Evolutionary conservation across 2,113 vertebrate genomes (phyloP), one percentile per base, ranked within the genome.

Genomic region (Baryphthengus martii): DNA sequence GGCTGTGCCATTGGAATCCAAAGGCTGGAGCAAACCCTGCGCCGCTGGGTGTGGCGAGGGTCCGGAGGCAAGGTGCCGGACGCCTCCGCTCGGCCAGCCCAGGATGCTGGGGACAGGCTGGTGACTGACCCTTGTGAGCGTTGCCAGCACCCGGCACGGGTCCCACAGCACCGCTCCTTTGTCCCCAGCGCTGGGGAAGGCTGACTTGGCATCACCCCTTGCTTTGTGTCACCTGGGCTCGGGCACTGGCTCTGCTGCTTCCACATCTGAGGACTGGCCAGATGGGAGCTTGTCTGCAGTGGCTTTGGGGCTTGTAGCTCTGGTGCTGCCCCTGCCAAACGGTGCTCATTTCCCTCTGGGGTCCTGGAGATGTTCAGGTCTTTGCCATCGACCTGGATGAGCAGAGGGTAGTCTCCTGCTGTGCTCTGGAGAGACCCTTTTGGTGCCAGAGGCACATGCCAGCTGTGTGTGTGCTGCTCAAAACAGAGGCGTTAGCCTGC

Each of bases 231-330:
- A 25, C 81, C 44, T 1, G 2, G 47, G 28, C 40, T 19, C 5
- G 58, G 29, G 28, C 7, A 3, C 33, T 24, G 91, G 21, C 66
- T 37, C 66, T 31, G 75, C 52, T 45, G 49, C 58, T 47, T 9
- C 0, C n/a, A n/a, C n/a, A n/a, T n/a, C 0, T 3, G 28, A 44
- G 33, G 12, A 6, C 33, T 88, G 4, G 73, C 26, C 1, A 4
- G 17, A 7, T 7, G 9, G 2, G 62, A 28, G 31, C 78, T 33
- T 37, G 31, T 18, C 56, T 26, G 2, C 1, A n/a, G 13, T 37
- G 71, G 21, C n/a, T 35, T 89, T 3, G 31, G 14, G 44, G 19
- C 19, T 25, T 2, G 26, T 39, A 62, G 31, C 50, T 75, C 19
- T 77, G 16, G 37, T 28, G 39, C 55, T 17, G 12, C n/a, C 67